Evolutionary conservation across 1,140 invertebrate genomes (phyloP).

Genomic region (Galleria mellonella): DNA sequence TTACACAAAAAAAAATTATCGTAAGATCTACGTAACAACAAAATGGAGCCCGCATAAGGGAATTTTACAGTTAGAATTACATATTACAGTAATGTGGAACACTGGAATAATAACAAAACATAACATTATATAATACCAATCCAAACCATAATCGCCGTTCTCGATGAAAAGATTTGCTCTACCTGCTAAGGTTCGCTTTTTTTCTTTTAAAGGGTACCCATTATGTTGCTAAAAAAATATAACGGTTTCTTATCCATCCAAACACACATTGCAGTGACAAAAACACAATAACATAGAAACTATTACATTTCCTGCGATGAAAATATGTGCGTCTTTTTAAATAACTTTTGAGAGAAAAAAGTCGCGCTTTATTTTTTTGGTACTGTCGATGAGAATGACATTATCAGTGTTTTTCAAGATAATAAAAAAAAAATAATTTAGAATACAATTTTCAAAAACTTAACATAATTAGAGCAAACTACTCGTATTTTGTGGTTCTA

Average conservation of each 20-base stretch:
- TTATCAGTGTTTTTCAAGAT: no score
- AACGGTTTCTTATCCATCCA: slow-evolving; percentile 53
- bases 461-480: no score
- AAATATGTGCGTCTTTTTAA: slow-evolving; percentile 27
- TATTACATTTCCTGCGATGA: slow-evolving; percentile 51
- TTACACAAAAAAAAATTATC: no score
- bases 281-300: slow-evolving; percentile 60
- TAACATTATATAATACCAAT: slow-evolving; percentile 42
- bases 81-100: slow-evolving; percentile 32
- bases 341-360: slow-evolving; percentile 10
- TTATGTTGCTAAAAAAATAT: slow-evolving; percentile 58
- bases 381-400: not conserved
- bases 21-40: not conserved
- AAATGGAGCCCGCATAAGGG: slow-evolving; percentile 5
- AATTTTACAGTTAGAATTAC: slow-evolving; percentile 19
- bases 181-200: slow-evolving; percentile 52
- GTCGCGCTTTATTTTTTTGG: not conserved
- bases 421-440: no score
- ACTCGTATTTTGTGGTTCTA: no score
- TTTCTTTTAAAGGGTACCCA: slow-evolving; percentile 62
- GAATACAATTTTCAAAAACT: no score
- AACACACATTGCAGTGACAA: slow-evolving; percentile 61
- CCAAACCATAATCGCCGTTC: slow-evolving; percentile 38
- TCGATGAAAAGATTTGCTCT: slow-evolving; percentile 55
- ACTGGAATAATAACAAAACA: slow-evolving; percentile 30